Evolutionary conservation across 2,797 vertebrate genomes (phyloP), one percentile per base, ranked within the genome.

Genomic region (Pipistrellus pipistrellus): DNA sequence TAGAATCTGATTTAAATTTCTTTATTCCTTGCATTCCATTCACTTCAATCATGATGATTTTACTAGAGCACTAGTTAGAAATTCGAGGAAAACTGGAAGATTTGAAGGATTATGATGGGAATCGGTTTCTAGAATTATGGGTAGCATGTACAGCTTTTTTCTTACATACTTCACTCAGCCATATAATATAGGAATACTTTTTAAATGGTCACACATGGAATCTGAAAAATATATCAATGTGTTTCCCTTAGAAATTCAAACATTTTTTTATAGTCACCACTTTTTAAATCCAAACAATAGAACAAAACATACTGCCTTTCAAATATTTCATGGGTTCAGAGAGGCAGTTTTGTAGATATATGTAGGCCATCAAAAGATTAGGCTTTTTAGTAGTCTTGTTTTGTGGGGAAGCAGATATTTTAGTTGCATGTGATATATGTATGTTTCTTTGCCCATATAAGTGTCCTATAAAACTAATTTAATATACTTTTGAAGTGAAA

Each of bases 381-480:
- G 38, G 53, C n/a, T 77, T 96, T 57, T 6, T 64, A 77, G 62
- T 32, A 86, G 53, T 35, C 32, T 41, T 82, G 48, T 94, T 76
- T 86, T 83, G 12, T 85, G 32, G 46, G 66, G n/a, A 71, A 77
- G 57, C 57, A 87, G 21, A 48, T 68, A 48, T 88, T 85, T 83
- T 51, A 71, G 1, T 87, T 88, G 41, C 4, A 64, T 72, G 71
- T 95, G 32, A 23, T 80, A 8, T 82, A 32, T 68, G 23, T 89
- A 8, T 83, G 55, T 90, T 90, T 64, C 32, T 90, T 93, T 88
- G 35, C 25, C 25, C 14, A 57, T 51, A 94, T 17, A 71, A n/a
- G 17, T 53, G 21, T 85, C 51, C 77, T 95, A 80, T 9, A 94
- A 84, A 95, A 90, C 53, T 85, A 48, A 85, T 25, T 94, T 94